Base-by-base conservation (phyloP, 1,140 invertebrate genomes). In the Drosophila sechellia region DNA sequence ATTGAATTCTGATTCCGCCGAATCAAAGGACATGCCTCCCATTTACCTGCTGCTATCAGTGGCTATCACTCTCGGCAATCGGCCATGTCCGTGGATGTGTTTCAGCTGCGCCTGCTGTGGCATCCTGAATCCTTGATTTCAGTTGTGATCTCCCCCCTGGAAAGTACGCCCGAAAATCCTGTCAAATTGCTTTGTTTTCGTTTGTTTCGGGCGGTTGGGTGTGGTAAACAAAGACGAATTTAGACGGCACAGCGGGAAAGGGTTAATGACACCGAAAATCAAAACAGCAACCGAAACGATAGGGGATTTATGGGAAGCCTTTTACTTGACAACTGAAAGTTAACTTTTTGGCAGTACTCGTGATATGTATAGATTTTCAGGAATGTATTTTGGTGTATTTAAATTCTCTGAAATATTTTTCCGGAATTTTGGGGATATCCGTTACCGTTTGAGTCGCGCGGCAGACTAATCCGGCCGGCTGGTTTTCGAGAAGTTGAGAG, bases 391-490 rank as follows among this genome's bases (percentile, higher is more conserved):
- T 64, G 31, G 39, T 46, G 34, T 70, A 56, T 69, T 48, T 10
- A 54, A 46, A 45, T 68, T 39, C 17, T 34, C 2, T 57, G 22
- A 5, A n/a, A 31, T 17, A 25, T 31, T 66, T 72, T 59, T 37
- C 27, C 53, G 40, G 48, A 27, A 34, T 46, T 57, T 49, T 35
- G 17, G 22, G 43, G 37, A 52, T 63, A 72, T 66, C 75, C 75
- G 75, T 76, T 66, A 43, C 53, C 71, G 76, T 65, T 77, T 72
- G 71, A 83, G 84, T 87, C 84, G 84, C 83, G 76, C 70, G 76
- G 71, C 66, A 83, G 79, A 87, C 83, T 87, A 78, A 87, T 81
- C 56, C 83, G 79, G 76, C 84, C 75, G 79, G 79, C 56, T 46
- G 52, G 25, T 35, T 49, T 43, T 63, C 55, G 48, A 59, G 56